Conservation (phyloP, 2,797 vertebrate genomes). For the Eulemur albifrons region DNA sequence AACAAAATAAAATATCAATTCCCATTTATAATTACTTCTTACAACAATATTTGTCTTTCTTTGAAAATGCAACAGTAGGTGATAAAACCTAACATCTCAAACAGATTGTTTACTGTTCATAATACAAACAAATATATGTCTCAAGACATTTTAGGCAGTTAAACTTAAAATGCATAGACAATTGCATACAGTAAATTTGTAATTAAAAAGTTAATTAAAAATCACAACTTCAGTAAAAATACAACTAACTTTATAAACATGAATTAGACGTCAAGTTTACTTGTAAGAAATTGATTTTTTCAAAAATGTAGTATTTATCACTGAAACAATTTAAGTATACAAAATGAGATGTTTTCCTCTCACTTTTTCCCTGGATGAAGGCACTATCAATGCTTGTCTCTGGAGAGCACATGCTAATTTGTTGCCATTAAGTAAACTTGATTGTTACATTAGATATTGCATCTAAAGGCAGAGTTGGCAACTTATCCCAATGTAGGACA, state of each 20-base stretch:
- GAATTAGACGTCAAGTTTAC: constrained; percentile 32
- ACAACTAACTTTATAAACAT: constrained; percentile 45
- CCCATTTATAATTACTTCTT: constrained; percentile 82
- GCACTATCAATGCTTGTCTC: neutral
- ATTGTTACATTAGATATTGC: neutral
- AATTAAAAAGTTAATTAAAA: constrained; percentile 48
- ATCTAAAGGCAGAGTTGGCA: neutral
- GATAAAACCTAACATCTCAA: constrained; percentile 81
- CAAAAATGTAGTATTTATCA: neutral
- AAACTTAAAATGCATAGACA: constrained; percentile 85
- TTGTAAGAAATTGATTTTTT: neutral
- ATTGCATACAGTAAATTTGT: constrained; percentile 82
- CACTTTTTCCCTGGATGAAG: neutral
- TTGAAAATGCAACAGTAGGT: constrained; percentile 88
- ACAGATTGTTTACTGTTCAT: constrained; percentile 83
- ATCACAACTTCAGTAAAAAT: constrained; percentile 64
- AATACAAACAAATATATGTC: constrained; percentile 83
- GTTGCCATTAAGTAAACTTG: neutral
- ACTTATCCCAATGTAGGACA: neutral
- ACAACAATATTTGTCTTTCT: constrained; percentile 85
- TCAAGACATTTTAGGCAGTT: constrained; percentile 84
- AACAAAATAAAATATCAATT: constrained; percentile 84
- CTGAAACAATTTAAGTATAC: neutral
- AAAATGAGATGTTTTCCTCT: constrained; percentile 34
- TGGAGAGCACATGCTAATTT: neutral